Evolutionary conservation across 2,888 invertebrate genomes (phyloP), one percentile per base, ranked within the genome.

Genomic region (Icerya purchasi): DNA sequence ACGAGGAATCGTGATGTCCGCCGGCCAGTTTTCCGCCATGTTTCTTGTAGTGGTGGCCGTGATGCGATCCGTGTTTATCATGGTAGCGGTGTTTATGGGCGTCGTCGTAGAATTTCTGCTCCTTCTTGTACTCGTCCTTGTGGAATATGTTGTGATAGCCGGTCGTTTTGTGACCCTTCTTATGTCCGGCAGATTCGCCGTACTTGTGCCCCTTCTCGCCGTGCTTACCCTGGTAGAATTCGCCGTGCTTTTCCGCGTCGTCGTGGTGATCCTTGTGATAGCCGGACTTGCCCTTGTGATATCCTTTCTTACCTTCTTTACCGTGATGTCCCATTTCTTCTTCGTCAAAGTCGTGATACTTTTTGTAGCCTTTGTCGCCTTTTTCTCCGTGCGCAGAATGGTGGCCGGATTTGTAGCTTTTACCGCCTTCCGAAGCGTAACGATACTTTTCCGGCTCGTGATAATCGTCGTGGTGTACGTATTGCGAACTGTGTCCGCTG

Each of bases 61-160:
- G 77, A 70, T 82, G 81, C 69, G 83, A 80, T 18, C 86, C 87
- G 67, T 83, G 82, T 68, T 86, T 87, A 65, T 78, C 77, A 68
- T 82, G 80, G 64, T 81, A 78, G 0, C 83, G 83, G 3, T 83
- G 84, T 68, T 86, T 84, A 71, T 87, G 84, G 70, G 82, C 82
- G 70, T 87, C 86, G 68, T 88, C 87, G 72, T 87, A 88, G 76
- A 87, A 88, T 68, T 81, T 82, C 71, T 84, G 84, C 67, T 84
- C 83, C 66, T 81, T 83, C 69, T 82, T 81, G 71, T 79, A 83
- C 69, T 84, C 84, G 66, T 84, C 87, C 69, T 88, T 88, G 71
- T 83, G 82, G 70, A 82, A 81, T 65, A 81, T 82, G 72, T 84
- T 83, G 72, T 85, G 83, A 72, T 80, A 84, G 0, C 84, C 84